Conservation (phyloP, 2,888 invertebrate genomes). For the Creontiades dilutus region DNA sequence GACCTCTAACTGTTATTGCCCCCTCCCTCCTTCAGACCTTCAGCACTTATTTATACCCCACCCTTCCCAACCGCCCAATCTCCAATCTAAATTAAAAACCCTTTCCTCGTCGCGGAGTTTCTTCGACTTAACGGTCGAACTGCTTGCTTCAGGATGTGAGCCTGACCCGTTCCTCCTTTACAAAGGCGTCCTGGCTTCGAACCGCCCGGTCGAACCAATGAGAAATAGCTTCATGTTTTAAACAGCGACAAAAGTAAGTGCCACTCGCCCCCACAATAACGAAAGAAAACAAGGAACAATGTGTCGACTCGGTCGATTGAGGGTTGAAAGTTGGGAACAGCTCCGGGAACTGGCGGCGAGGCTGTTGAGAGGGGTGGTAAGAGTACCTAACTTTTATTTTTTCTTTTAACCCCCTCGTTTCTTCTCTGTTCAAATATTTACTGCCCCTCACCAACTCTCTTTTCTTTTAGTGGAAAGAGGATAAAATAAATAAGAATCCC, state of each 20-base stretch:
- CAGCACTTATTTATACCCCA: neutral
- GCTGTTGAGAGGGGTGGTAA: neutral
- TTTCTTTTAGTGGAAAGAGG: conserved; percentile 19
- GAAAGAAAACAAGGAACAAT: neutral
- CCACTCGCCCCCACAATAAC: neutral
- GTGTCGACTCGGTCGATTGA: conserved; percentile 2
- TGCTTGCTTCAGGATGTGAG: no score
- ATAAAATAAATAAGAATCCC: conserved; percentile 57
- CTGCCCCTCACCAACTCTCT: conserved; percentile 27
- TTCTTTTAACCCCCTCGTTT: neutral
- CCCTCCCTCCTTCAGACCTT: neutral
- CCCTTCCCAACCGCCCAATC: neutral
- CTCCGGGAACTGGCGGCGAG: neutral
- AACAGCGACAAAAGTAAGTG: neutral
- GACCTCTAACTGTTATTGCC: conserved; percentile 36
- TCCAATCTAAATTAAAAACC: conserved; percentile 22
- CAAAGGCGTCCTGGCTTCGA: no score
- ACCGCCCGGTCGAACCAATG: no score
- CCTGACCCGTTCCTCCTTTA: no score
- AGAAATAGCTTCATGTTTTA: neutral
- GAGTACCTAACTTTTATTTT: conserved; percentile 6
- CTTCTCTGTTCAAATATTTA: conserved; percentile 48
- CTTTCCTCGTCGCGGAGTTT: no score
- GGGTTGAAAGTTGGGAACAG: neutral
- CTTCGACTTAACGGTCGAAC: no score